Evolutionary conservation across 2,888 invertebrate species (phyloP).

Genomic region (Cactoblastis cactorum): DNA sequence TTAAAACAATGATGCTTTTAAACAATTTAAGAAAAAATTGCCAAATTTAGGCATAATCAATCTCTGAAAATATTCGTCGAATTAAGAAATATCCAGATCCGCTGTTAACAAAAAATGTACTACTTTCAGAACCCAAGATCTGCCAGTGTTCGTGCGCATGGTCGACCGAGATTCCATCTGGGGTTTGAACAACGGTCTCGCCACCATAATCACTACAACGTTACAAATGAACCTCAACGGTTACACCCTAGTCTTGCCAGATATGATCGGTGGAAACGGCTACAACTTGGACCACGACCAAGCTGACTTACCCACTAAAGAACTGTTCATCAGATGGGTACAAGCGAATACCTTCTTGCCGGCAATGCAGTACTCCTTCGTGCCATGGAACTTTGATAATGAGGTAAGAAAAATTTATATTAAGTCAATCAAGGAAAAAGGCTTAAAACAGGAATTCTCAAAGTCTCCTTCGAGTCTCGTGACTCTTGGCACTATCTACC

Average conservation of each 20-base stretch:
- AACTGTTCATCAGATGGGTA: slow-evolving; percentile 88
- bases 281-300: slow-evolving; percentile 69
- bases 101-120: neutral
- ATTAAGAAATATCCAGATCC: no score
- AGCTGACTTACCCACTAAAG: slow-evolving; percentile 75
- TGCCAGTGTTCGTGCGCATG: slow-evolving; percentile 87
- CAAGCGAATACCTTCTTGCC: slow-evolving; percentile 89
- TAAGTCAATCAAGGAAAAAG: no score
- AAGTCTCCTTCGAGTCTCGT: no score
- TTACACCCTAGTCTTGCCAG: slow-evolving; percentile 87
- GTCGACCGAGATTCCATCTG: slow-evolving; percentile 87
- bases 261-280: slow-evolving; percentile 87
- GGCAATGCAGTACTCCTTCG: slow-evolving; percentile 87
- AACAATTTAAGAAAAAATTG: no score
- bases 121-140: slow-evolving; percentile 80
- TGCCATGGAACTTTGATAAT: slow-evolving; percentile 88
- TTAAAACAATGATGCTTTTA: no score
- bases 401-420: slow-evolving; percentile 45
- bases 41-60: no score
- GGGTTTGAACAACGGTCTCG: slow-evolving; percentile 84
- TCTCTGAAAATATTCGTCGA: no score
- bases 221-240: slow-evolving; percentile 82
- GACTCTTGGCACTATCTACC: no score
- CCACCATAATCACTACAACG: slow-evolving; percentile 85
- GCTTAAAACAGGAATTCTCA: no score